Base-by-base conservation (phyloP, 2,888 invertebrate species). In the Drosophila paranaensis region DNA sequence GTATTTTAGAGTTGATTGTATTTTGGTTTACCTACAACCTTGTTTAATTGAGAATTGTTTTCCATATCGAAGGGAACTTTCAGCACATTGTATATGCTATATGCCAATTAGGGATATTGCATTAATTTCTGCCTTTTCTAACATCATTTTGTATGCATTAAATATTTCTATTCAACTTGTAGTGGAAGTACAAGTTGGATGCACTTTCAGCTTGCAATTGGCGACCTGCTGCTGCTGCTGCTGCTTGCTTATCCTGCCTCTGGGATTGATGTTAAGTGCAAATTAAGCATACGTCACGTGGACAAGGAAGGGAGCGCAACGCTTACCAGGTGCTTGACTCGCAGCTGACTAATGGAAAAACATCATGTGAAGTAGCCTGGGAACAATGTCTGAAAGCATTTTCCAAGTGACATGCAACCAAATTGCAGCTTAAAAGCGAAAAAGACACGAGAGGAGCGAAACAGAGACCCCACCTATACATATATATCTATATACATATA, bases 361-460 rank as follows among this genome's bases (percentile, higher is more conserved):
- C 70, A 77, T 70, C 71, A 77, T 74, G 74, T 77, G 74, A 63
- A 66, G 77, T 66, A 74, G 77, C 70, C 57, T 42, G 77, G 74
- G 78, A 51, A 74, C 74, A 77, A 65, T 79, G 87, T 83, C 82
- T 86, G 81, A 83, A 83, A 83, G 82, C 82, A 83, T 86, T 83
- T 86, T 60, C 71, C 63, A 81, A 87, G 75, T 83, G 83, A 83
- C 83, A 87, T 77, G 83, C 87, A 83, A 83, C 80, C 84, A 84
- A 83, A 87, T 87, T 87, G 84, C 82, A 87, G 74, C 84, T 83
- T 83, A 81, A 86, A 69, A 77, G 84, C 74, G 74, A 68, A 79
- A 74, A 79, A 74, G 77, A 76, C 80, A 80, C 50, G 20, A 48
- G 30, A 48, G 6, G 60, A 43, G 50, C 25, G 16, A 14, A 27